Conservation (phyloP, 2,113 vertebrate genomes). For the Etheostoma spectabile region DNA sequence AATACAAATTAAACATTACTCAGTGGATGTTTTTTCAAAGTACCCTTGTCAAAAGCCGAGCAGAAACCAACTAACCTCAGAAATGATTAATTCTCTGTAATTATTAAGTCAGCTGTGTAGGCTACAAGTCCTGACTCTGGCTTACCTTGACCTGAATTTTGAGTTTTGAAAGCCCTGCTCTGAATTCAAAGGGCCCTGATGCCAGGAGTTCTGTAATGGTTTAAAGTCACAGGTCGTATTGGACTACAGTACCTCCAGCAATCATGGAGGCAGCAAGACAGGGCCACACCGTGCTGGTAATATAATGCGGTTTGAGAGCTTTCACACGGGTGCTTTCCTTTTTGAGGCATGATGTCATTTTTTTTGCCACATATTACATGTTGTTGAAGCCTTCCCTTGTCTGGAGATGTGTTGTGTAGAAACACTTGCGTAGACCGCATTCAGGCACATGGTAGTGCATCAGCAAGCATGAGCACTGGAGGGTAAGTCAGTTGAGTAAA, state of each 20-base stretch:
- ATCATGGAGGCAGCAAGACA: slow-evolving; percentile 48
- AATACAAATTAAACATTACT: slow-evolving; percentile 5
- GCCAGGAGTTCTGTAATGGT: slow-evolving; percentile 39
- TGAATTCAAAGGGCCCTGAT: slow-evolving; percentile 24
- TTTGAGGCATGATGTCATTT: slow-evolving; percentile 49
- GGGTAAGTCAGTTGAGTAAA: slow-evolving; percentile 72
- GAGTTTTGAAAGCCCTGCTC: slow-evolving; percentile 36
- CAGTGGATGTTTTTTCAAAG: slow-evolving; percentile 9
- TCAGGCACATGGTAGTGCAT: slow-evolving; percentile 41
- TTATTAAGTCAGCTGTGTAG: slow-evolving; percentile 36
- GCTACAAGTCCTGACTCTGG: slow-evolving; percentile 45
- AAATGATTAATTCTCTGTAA: slow-evolving; percentile 54
- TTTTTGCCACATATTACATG: slow-evolving; percentile 36
- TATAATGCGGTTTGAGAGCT: slow-evolving; percentile 19
- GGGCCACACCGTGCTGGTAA: slow-evolving; percentile 21
- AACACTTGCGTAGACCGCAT: slow-evolving; percentile 19
- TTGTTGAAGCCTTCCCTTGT: slow-evolving; percentile 27
- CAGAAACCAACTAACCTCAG: slow-evolving; percentile 12
- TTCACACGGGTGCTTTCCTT: slow-evolving; percentile 27
- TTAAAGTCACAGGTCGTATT: slow-evolving; percentile 52
- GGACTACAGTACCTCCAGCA: slow-evolving; percentile 38
- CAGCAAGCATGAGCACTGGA: slow-evolving; percentile 42
- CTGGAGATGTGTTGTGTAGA: slow-evolving; percentile 25
- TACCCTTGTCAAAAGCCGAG: slow-evolving; percentile 15
- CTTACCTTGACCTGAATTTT: slow-evolving; percentile 57